Percentiles rank a stretch among this genome's conserved stretches.
Conservation (phyloP, 2,888 invertebrate genomes). For the Eupithecia inturbata region DNA sequence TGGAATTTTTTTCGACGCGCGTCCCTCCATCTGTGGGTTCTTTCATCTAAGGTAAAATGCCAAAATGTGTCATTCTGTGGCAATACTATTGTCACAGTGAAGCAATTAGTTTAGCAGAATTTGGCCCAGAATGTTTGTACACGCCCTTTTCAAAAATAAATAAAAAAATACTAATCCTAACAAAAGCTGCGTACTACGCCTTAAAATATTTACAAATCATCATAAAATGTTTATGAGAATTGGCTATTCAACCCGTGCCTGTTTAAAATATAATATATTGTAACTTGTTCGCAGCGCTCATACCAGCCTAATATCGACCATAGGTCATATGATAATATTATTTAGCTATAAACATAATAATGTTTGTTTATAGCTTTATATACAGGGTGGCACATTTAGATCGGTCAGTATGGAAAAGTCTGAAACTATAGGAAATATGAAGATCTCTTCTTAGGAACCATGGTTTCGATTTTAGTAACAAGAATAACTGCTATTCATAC, state of each 20-base stretch:
- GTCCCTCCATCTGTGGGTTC: neutral
- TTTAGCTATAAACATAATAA: too few species aligned
- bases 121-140: neutral
- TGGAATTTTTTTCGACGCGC: too few species aligned
- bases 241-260: constrained; percentile 13
- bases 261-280: constrained; percentile 16
- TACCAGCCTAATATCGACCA: too few species aligned
- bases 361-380: too few species aligned
- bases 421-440: too few species aligned
- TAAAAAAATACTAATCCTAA: neutral
- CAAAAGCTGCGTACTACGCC: neutral
- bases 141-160: neutral
- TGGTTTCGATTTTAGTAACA: too few species aligned
- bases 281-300: too few species aligned
- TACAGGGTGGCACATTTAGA: too few species aligned
- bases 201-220: constrained; percentile 22
- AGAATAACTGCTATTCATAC: too few species aligned
- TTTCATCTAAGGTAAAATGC: neutral
- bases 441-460: too few species aligned
- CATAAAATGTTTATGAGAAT: constrained; percentile 26
- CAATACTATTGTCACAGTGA: neutral
- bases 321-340: too few species aligned
- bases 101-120: neutral
- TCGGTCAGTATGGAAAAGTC: too few species aligned
- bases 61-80: neutral